phyloP scores from a whole-genome alignment of 2,113 vertebrate species.

The Alligator sinensis region DNA sequence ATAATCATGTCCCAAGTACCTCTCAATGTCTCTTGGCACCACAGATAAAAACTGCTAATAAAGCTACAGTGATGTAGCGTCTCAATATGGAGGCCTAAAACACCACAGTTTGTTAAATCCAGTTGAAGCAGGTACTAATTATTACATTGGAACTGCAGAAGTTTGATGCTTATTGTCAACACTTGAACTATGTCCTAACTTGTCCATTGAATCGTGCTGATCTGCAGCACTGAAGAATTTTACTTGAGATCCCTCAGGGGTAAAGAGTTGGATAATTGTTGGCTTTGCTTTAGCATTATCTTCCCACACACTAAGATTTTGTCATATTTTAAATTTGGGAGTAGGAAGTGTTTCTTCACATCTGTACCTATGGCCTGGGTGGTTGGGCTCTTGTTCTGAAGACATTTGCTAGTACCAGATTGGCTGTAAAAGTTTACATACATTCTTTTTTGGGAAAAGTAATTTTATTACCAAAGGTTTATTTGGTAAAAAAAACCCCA shows the following conservation, averaged over 20 bases:
- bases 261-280: fast-evolving
- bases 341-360: not conserved
- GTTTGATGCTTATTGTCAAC: fast-evolving
- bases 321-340: not conserved
- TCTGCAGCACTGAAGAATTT: not conserved
- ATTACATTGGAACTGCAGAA: not conserved
- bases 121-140: slow-evolving; percentile 19
- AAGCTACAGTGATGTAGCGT: not conserved
- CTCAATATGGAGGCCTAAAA: not conserved
- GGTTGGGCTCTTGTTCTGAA: not conserved
- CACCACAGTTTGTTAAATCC: not conserved
- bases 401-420: not conserved
- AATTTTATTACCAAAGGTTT: not conserved
- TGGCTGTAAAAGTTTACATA: not conserved
- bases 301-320: fast-evolving
- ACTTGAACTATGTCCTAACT: not conserved
- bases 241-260: not conserved
- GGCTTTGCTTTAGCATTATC: not conserved
- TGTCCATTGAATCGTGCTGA: not conserved
- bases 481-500: not conserved
- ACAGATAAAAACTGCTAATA: too few relatives aligned
- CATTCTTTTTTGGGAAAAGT: not conserved
- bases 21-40: not conserved
- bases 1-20: not conserved
- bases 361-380: not conserved